Evolutionary conservation across 2,888 invertebrate species (phyloP).

Genomic region (Auanema freiburgensis): DNA sequence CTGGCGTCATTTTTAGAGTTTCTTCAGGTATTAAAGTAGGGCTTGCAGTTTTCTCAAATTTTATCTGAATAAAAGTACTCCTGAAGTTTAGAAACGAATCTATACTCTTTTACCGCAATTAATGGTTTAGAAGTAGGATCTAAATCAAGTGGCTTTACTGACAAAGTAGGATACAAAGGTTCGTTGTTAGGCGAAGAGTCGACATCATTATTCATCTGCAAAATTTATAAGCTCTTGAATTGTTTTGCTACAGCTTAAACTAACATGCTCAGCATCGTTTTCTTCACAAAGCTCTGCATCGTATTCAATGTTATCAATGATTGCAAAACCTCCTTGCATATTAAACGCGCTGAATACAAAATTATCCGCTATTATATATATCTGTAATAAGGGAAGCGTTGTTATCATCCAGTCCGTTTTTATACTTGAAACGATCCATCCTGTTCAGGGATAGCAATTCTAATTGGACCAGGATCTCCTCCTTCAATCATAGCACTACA

Average conservation of each 20-base stretch:
- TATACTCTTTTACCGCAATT: no score
- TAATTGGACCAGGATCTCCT: conserved; percentile 63
- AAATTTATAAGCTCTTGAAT: no score
- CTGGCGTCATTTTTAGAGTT: not conserved
- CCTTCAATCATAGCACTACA: conserved; percentile 54
- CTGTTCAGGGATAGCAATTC: conserved; percentile 56
- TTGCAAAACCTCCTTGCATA: conserved; percentile 60
- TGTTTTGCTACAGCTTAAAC: no score
- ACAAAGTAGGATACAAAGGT: conserved; percentile 16
- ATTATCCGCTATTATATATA: conserved; percentile 60
- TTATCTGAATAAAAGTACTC: conserved; percentile 2
- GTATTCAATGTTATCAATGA: conserved; percentile 62
- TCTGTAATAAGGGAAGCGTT: conserved; percentile 31
- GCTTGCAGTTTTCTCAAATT: not conserved
- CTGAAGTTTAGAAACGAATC: conserved; percentile 8
- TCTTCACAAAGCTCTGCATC: conserved; percentile 51
- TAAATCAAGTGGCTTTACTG: conserved; percentile 7
- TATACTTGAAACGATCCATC: conserved; percentile 56
- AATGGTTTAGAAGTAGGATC: not conserved
- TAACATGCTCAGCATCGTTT: not conserved
- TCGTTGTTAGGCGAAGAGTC: no score
- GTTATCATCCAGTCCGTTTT: not conserved
- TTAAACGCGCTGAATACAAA: conserved; percentile 56
- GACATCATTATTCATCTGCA: no score
- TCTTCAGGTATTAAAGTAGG: not conserved